Evolutionary conservation across 2,888 invertebrate genomes (phyloP).

Genomic region (Machimus atricapillus): DNA sequence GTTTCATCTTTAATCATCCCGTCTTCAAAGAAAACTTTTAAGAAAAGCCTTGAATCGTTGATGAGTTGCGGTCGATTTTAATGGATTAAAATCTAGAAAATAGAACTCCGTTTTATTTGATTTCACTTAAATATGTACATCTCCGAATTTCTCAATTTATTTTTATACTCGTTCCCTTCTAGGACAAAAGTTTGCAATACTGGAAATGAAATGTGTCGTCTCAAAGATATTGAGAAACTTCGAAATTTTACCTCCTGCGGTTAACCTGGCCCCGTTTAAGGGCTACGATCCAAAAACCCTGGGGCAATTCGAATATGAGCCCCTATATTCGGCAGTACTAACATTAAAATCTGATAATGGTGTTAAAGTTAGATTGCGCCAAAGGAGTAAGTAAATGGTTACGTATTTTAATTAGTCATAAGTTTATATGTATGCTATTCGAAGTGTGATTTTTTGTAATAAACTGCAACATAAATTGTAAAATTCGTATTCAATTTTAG

Average conservation of each 20-base stretch:
- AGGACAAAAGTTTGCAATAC: slow-evolving; percentile 64
- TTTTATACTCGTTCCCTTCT: background rate
- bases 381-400: slow-evolving; percentile 49
- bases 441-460: no score
- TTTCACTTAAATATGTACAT: background rate
- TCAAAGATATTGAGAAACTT: slow-evolving; percentile 65
- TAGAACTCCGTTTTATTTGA: background rate
- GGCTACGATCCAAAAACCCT: background rate
- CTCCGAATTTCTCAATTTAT: background rate
- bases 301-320: background rate
- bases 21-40: background rate
- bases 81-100: background rate
- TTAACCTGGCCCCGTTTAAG: slow-evolving; percentile 49
- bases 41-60: background rate
- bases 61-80: background rate
- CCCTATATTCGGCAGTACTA: slow-evolving; percentile 60
- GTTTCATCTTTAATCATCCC: background rate
- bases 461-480: no score
- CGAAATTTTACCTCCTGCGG: slow-evolving; percentile 57
- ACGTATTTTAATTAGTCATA: background rate
- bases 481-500: no score
- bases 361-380: slow-evolving; percentile 60
- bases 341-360: slow-evolving; percentile 64
- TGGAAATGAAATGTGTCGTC: slow-evolving; percentile 66
- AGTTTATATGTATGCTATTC: no score